A percentile compares a stretch with the other conserved stretches of the same genome.
These are phyloP conservation scores for Amaurobius ferox DNA, from an alignment of 2,888 invertebrate species.

Conservation along the genomic window DNA sequence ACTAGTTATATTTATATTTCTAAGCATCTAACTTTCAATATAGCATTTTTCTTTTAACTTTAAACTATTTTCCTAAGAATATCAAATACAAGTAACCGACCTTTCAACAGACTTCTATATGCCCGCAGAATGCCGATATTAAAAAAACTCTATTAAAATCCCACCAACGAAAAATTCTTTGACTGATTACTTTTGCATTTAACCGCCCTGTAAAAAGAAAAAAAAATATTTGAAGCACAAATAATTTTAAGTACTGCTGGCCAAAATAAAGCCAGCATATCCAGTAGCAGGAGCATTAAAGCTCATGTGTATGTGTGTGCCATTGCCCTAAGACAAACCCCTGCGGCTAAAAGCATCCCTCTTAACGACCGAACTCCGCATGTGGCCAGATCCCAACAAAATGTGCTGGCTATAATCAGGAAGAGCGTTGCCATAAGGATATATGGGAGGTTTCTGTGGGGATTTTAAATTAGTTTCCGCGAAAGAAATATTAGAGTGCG, in stretches of 20 bases:
- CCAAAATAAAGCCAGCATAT: background rate
- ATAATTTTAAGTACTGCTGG: background rate
- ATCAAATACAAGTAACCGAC: no score
- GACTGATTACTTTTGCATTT: background rate
- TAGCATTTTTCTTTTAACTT: no score
- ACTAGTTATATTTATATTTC: no score
- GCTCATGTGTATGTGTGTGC: background rate
- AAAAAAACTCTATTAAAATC: background rate
- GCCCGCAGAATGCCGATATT: no score
- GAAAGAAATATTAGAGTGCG: background rate
- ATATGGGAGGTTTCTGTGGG: slow-evolving; percentile 15
- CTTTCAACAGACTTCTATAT: no score
- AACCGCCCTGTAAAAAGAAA: background rate
- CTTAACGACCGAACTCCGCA: slow-evolving; percentile 37
- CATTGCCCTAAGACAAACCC: slow-evolving; percentile 13
- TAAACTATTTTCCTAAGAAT: no score
- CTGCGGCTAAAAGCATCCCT: slow-evolving; percentile 53
- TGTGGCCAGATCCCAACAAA: slow-evolving; percentile 30
- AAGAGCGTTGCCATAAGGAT: slow-evolving; percentile 16
- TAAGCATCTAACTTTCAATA: no score
- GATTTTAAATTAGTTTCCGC: slow-evolving; percentile 10
- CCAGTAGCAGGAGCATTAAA: background rate
- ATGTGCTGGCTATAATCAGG: slow-evolving; percentile 21
- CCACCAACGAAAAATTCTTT: background rate
- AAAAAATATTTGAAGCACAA: background rate